Evolutionary conservation across 2,113 vertebrate species (phyloP).

Genomic region (Hemichromis elongatus): DNA sequence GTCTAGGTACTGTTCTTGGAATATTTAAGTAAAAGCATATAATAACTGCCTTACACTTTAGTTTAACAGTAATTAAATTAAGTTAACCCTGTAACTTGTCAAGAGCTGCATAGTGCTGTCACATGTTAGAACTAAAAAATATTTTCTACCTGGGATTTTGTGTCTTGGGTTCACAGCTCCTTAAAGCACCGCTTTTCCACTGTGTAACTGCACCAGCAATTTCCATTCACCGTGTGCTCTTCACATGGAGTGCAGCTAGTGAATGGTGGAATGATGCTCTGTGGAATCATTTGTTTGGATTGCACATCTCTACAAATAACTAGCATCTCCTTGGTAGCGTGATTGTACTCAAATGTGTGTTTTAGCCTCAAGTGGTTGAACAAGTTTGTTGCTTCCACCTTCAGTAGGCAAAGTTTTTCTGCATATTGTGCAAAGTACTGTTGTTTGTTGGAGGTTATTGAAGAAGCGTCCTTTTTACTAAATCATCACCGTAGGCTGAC

Average conservation of each 20-base stretch:
- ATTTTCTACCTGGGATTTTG: background rate
- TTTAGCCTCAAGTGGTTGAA: background rate
- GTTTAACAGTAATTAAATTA: background rate
- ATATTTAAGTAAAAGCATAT: background rate
- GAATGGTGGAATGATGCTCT: fast-evolving
- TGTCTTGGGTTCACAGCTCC: background rate
- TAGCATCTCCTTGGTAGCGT: background rate
- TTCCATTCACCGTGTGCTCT: background rate
- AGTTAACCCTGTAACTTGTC: background rate
- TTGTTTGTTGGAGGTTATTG: background rate
- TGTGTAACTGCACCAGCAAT: background rate
- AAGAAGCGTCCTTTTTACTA: background rate
- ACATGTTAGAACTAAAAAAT: background rate
- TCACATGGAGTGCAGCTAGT: background rate
- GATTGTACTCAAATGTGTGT: background rate
- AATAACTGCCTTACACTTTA: background rate
- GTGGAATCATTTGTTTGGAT: background rate
- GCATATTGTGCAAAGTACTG: background rate
- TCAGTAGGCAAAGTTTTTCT: background rate
- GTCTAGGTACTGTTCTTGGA: background rate
- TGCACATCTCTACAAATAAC: background rate
- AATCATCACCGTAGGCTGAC: background rate
- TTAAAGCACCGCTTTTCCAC: background rate
- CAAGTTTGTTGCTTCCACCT: background rate
- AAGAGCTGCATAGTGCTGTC: fast-evolving